These are phyloP conservation scores for Leptopilina myrica DNA, from an alignment of 2,888 invertebrate genomes.

Conservation along the genomic window DNA sequence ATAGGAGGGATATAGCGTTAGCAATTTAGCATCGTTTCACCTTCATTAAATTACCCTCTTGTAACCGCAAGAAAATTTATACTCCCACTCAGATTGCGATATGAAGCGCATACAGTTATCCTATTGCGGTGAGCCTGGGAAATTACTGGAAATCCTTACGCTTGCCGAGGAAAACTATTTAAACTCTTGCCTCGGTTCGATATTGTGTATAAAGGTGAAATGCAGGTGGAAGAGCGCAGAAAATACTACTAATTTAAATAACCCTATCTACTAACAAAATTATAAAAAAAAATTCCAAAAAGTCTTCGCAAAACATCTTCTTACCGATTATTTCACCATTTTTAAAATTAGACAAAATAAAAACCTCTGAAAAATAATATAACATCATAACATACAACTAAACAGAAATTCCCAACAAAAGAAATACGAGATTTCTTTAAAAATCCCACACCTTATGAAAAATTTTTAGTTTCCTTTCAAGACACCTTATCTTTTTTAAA, in stretches of 20 bases:
- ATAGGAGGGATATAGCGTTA: slow-evolving; percentile 16
- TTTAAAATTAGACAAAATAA: too few relatives aligned
- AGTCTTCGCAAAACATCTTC: too few relatives aligned
- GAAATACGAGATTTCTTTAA: neutral
- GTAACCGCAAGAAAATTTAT: slow-evolving; percentile 29
- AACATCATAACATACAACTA: too few relatives aligned
- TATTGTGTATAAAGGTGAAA: neutral
- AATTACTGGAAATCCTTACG: neutral
- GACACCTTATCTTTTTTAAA: slow-evolving; percentile 13
- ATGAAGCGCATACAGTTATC: slow-evolving; percentile 28
- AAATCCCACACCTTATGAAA: neutral
- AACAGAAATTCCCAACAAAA: neutral
- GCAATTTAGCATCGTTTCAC: slow-evolving; percentile 36
- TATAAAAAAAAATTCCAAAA: too few relatives aligned
- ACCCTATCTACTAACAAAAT: too few relatives aligned
- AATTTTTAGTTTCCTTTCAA: neutral
- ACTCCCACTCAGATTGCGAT: slow-evolving; percentile 9
- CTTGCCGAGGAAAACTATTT: slow-evolving; percentile 14
- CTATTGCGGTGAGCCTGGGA: slow-evolving; percentile 3
- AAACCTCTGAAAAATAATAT: too few relatives aligned
- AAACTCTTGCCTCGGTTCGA: slow-evolving; percentile 14
- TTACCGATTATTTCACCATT: too few relatives aligned
- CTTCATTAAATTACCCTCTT: slow-evolving; percentile 38
- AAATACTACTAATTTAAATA: neutral
- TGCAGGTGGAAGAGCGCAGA: neutral